A percentile compares a stretch with the other conserved stretches of the same genome.
Evolutionary conservation across 2,113 vertebrate genomes (phyloP).

Genomic region (Hypocryptadius cinnamomeus): DNA sequence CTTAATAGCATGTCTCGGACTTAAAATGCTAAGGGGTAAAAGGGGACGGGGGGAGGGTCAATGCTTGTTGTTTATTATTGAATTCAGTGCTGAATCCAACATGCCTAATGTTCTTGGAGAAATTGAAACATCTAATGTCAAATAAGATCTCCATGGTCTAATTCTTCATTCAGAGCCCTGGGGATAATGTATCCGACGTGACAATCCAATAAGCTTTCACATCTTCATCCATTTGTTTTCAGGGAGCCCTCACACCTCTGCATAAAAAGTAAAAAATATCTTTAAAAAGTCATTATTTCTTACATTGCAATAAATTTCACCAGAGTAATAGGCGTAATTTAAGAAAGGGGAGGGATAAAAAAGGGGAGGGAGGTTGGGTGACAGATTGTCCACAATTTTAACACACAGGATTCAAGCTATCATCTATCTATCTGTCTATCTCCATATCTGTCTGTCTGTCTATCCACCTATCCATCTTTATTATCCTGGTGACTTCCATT

Average conservation of each 20-base stretch:
- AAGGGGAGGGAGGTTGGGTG: neutral
- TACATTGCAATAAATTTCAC: constrained; percentile 27
- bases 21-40: constrained; percentile 45
- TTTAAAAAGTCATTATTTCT: constrained; percentile 28
- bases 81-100: constrained; percentile 36
- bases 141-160: constrained; percentile 59
- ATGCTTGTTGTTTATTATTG: neutral
- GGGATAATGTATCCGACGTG: constrained; percentile 48
- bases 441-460: neutral
- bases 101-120: constrained; percentile 34
- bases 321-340: neutral
- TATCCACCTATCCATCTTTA: neutral
- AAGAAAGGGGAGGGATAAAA: neutral
- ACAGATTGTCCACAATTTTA: neutral
- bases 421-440: constrained; percentile 7
- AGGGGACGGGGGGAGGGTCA: neutral
- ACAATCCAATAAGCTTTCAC: constrained; percentile 59
- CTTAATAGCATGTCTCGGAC: constrained; percentile 49
- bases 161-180: constrained; percentile 58
- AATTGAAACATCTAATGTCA: constrained; percentile 71
- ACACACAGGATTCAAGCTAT: neutral
- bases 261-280: constrained; percentile 55
- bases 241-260: constrained; percentile 25
- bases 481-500: neutral
- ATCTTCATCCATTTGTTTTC: constrained; percentile 43